A percentile compares a stretch with the other conserved stretches of the same genome.
Evolutionary conservation across 2,888 invertebrate species (phyloP).

Genomic region (Melieria omissa): DNA sequence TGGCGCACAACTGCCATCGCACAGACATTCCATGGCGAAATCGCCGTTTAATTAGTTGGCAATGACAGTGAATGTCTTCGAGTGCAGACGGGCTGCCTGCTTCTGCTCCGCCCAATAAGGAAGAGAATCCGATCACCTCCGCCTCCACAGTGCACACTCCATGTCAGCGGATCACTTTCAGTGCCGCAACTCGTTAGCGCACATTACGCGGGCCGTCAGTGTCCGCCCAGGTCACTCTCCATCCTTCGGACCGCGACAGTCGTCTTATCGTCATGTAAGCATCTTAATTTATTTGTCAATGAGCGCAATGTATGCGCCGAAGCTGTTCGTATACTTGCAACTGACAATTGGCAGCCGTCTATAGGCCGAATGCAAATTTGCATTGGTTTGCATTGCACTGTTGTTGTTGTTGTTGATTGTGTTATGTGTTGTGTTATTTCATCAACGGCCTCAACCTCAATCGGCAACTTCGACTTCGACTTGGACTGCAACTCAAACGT

Average conservation of each 20-base stretch:
- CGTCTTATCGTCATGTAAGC: conserved; percentile 24
- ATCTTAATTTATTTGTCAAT: conserved; percentile 37
- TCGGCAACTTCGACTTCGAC: too few relatives aligned
- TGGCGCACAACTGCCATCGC: conserved; percentile 13
- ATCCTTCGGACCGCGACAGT: background rate
- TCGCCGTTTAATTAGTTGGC: conserved; percentile 22
- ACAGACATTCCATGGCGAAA: conserved; percentile 3
- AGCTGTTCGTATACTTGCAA: conserved; percentile 31
- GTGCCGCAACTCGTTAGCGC: conserved; percentile 4
- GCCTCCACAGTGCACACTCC: conserved; percentile 1
- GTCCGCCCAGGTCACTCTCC: too few relatives aligned
- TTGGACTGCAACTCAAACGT: too few relatives aligned
- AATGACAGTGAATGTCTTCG: conserved; percentile 1
- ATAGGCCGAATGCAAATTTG: conserved; percentile 20
- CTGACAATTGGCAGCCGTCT: conserved; percentile 22
- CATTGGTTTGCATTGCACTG: background rate
- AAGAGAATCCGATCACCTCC: background rate
- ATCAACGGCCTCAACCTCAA: too few relatives aligned
- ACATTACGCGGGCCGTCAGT: conserved; percentile 2
- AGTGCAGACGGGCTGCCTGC: background rate
- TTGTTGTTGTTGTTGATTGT: too few relatives aligned
- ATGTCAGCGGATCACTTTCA: conserved; percentile 13
- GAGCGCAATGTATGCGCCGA: conserved; percentile 25
- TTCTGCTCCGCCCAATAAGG: background rate
- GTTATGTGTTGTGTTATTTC: too few relatives aligned